phyloP scores from a whole-genome alignment of 2,113 vertebrate genomes.

The Melanerpes formicivorus region DNA sequence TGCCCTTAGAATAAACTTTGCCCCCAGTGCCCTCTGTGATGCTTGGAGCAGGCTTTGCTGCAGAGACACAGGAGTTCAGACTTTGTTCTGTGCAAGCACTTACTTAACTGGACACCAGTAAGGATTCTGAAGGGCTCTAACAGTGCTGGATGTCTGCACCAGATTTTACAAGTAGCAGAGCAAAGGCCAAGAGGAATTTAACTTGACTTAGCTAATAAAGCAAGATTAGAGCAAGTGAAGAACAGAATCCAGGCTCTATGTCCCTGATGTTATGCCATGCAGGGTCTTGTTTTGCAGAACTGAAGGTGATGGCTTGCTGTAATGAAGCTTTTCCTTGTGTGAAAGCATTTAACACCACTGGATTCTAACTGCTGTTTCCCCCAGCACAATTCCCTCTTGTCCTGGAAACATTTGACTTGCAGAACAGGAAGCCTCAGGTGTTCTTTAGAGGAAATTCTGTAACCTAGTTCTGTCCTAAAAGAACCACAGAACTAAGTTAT shows the following conservation, averaged over 20 bases:
- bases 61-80: background rate
- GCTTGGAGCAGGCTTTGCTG: background rate
- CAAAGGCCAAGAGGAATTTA: background rate
- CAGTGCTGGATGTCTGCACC: background rate
- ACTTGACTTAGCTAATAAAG: background rate
- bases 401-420: background rate
- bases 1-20: slow-evolving; percentile 46
- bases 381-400: background rate
- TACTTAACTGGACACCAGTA: background rate
- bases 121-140: background rate
- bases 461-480: background rate
- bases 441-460: background rate
- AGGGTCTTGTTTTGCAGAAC: background rate
- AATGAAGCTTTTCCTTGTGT: background rate
- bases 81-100: background rate
- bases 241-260: background rate
- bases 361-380: background rate
- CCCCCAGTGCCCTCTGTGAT: background rate
- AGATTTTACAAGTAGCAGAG: background rate
- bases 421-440: background rate
- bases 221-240: background rate
- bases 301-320: background rate
- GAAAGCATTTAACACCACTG: background rate
- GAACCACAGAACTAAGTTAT: background rate
- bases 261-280: background rate